phyloP scores from a whole-genome alignment of 2,888 invertebrate genomes.

The Silvanus unidentatus region DNA sequence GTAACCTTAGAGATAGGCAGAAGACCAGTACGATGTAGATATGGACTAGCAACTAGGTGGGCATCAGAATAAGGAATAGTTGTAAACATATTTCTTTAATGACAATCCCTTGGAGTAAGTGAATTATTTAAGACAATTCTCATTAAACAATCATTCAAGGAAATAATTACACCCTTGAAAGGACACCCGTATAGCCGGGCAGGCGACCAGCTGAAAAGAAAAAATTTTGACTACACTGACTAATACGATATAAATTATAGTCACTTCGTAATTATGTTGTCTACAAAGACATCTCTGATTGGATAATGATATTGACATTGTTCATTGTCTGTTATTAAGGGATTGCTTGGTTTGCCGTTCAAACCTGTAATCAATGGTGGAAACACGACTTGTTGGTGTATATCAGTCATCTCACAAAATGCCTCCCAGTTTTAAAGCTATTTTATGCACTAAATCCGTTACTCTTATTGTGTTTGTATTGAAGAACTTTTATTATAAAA shows the following conservation, averaged over 20 bases:
- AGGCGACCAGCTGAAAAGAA: constrained; percentile 1
- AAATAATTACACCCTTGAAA: constrained; percentile 33
- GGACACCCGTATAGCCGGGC: constrained; percentile 35
- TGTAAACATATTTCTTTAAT: no score
- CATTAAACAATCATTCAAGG: constrained; percentile 38
- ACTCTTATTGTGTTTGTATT: constrained; percentile 4
- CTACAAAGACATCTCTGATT: constrained; percentile 47
- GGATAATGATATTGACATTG: constrained; percentile 49
- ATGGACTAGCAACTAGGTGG: no score
- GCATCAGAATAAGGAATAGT: no score
- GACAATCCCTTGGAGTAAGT: no score
- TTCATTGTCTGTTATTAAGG: constrained; percentile 44
- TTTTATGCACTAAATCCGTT: constrained; percentile 8
- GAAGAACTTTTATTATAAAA: no score
- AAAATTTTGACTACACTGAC: constrained; percentile 20
- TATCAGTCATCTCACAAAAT: constrained; percentile 29
- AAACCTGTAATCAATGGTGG: constrained; percentile 39
- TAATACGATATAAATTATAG: constrained; percentile 47
- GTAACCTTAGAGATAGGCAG: no score
- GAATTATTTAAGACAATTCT: constrained; percentile 27
- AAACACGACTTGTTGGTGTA: constrained; percentile 17
- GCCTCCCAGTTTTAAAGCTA: constrained; percentile 27
- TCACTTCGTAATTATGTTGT: constrained; percentile 43
- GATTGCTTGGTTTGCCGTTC: constrained; percentile 28
- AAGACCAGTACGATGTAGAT: no score